A percentile compares a stretch with the other conserved stretches of the same genome.
Conservation (phyloP, 2,888 invertebrate species). For the Lepidochitona cinerea region DNA sequence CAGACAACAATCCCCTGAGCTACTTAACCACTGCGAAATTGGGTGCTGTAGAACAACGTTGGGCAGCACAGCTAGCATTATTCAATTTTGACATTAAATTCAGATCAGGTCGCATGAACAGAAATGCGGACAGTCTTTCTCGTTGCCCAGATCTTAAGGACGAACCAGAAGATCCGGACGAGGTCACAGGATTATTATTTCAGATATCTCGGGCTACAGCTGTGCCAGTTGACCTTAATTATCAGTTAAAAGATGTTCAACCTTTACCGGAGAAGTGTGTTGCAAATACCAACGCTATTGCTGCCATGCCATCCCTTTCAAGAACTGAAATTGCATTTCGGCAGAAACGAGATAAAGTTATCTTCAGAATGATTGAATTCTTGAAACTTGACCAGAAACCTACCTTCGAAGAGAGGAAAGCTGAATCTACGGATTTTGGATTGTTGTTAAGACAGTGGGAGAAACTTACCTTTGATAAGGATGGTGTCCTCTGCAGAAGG, state of each 20-base stretch:
- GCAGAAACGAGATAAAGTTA: not conserved
- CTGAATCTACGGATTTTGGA: not conserved
- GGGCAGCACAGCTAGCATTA: conserved; percentile 17
- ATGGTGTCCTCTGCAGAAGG: conserved; percentile 15
- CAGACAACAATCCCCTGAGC: conserved; percentile 17
- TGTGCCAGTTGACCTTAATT: too few species aligned
- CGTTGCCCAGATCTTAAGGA: not conserved
- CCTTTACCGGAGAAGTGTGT: too few species aligned
- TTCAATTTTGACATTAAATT: conserved; percentile 15
- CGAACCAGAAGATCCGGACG: not conserved
- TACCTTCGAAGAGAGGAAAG: not conserved
- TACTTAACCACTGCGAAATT: conserved; percentile 15
- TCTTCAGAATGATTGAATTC: not conserved
- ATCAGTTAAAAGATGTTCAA: too few species aligned
- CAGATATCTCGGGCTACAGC: too few species aligned
- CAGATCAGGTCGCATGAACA: conserved; percentile 11
- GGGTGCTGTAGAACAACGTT: conserved; percentile 20
- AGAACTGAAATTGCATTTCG: not conserved
- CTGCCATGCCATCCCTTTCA: not conserved
- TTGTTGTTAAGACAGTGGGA: conserved; percentile 1
- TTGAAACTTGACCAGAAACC: not conserved
- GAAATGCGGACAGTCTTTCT: conserved; percentile 14
- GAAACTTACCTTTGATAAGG: not conserved
- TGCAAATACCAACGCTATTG: not conserved
- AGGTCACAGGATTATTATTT: not conserved